Conservation (phyloP, 2,797 vertebrate genomes). For the Lates japonicus region DNA sequence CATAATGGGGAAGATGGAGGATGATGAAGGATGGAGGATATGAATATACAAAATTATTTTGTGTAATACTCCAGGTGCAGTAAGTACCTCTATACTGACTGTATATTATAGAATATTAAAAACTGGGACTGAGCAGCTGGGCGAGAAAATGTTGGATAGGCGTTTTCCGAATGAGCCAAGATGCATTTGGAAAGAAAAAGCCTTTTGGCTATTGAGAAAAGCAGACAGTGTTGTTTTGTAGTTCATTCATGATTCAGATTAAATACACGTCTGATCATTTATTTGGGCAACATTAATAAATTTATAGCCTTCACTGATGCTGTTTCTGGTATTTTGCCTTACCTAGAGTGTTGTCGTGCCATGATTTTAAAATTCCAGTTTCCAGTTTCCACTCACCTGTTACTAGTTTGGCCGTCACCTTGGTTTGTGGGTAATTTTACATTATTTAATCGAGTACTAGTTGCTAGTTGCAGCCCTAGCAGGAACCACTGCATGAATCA, state of each 20-base stretch:
- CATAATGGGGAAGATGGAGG: background rate
- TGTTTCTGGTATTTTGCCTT: background rate
- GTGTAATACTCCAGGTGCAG: background rate
- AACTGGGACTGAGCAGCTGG: background rate
- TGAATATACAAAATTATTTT: background rate
- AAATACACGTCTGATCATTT: background rate
- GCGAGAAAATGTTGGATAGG: background rate
- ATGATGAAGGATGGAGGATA: too few relatives aligned
- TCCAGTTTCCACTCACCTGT: too few relatives aligned
- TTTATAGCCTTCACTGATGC: background rate
- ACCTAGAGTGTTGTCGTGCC: too few relatives aligned
- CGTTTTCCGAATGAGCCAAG: background rate
- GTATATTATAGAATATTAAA: background rate
- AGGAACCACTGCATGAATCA: background rate
- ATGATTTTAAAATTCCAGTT: too few relatives aligned
- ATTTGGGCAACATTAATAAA: background rate
- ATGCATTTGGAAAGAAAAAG: background rate
- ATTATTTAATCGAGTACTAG: background rate
- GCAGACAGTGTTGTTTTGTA: background rate
- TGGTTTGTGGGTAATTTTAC: too few relatives aligned
- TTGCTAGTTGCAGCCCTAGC: background rate
- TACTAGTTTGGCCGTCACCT: too few relatives aligned
- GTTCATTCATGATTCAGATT: constrained; percentile 12
- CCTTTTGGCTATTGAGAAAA: background rate
- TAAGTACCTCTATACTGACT: background rate